These are phyloP conservation scores for Metaphire vulgaris DNA, from an alignment of 1,140 invertebrate genomes.

Conservation along the genomic window DNA sequence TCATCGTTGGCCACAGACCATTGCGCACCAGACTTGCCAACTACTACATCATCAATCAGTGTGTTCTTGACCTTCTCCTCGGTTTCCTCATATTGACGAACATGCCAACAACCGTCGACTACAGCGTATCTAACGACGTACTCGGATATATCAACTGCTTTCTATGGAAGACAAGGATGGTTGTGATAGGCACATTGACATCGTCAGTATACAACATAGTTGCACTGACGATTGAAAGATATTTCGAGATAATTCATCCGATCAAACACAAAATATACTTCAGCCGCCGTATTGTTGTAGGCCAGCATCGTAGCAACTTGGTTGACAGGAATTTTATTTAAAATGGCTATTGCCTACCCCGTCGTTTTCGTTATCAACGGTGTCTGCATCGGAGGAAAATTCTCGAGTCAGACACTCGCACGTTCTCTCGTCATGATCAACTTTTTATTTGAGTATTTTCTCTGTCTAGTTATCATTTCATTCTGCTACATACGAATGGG, in stretches of 20 bases:
- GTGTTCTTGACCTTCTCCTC: background rate
- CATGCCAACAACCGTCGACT: background rate
- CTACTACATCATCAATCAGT: background rate
- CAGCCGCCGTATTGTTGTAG: background rate
- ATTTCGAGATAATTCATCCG: constrained; percentile 22
- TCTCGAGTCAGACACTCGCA: background rate
- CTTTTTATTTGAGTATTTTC: constrained; percentile 11
- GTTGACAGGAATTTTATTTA: constrained; percentile 8
- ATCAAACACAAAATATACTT: constrained; percentile 16
- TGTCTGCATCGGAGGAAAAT: background rate
- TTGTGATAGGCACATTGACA: background rate
- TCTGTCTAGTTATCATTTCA: background rate
- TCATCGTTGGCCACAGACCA: background rate
- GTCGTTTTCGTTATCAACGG: constrained; percentile 4
- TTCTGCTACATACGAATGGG: constrained; percentile 23
- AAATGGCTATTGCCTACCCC: background rate
- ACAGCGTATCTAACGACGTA: background rate
- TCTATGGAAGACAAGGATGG: background rate
- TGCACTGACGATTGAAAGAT: constrained; percentile 17
- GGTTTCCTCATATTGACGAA: background rate
- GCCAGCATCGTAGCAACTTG: background rate
- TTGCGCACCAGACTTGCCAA: background rate
- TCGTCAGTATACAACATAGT: constrained; percentile 24
- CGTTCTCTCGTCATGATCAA: background rate
- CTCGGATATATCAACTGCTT: background rate